Evolutionary conservation across 1,140 invertebrate genomes (phyloP), one percentile per base, ranked within the genome.

Genomic region (Anthonomus grandis): DNA sequence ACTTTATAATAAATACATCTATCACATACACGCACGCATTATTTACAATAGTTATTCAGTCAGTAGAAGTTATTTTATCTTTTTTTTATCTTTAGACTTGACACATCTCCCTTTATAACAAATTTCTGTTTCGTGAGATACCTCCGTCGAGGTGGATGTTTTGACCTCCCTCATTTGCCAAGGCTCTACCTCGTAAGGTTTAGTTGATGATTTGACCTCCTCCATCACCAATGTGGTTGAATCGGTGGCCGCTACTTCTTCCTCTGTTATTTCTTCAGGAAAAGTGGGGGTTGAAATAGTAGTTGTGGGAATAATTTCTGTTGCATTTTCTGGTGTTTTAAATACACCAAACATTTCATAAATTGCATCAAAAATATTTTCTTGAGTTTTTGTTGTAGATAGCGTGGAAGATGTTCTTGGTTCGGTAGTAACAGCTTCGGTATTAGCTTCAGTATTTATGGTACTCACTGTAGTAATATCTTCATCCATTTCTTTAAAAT

Each of bases 101-200:
- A 91, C 83, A 70, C 89, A 91, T 62, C 85, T 83, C 15, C 89
- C 89, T 66, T 86, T 83, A 69, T 87, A 91, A 65, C 89, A 91
- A 41, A 91, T 91, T 75, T 91, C 89, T 15, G 88, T 90, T 80
- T 90, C 88, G 57, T 90, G 85, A 6, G 88, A 89, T 24, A 90
- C 79, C 75, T 89, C 86, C 0, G 86, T 87, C 0, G 87, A 88
- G 42, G 87, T 88, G 1, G 87, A 89, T 39, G 87, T 88, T 57
- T 83, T 80, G 9, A 86, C 67, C 3, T 82, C 51, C 36, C 54
- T 59, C 59, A 67, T 74, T 49, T 82, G 77, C 57, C 78, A 74
- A 52, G 84, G 68, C 70, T 81, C 71, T 74, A 79, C 60, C 39
- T 67, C 59, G 36, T 55, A 62, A 57, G 36, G 38, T 19, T 44